Evolutionary conservation across 2,888 invertebrate genomes (phyloP), one percentile per base, ranked within the genome.

Genomic region (Drosophila longiperda): DNA sequence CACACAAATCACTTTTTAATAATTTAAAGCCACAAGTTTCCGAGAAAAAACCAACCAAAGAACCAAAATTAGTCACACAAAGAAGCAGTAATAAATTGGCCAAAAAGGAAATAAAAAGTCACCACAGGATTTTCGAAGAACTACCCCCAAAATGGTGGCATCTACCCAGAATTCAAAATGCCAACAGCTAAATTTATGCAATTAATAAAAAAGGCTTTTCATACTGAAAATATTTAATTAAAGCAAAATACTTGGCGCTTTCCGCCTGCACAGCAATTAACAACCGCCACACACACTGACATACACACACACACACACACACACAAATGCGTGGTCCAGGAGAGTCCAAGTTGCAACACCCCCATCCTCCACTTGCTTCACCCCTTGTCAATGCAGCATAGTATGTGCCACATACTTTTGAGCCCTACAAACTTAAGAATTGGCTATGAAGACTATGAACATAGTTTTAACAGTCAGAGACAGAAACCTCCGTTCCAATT

Each of bases 211-310:
- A 72, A 70, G 66, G 50, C 58, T 69, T 60, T 59, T 42, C 54
- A 64, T 69, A 63, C 80, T 73, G 59, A 67, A 74, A 67, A 73
- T 79, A 79, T 84, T 71, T 88, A 86, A 83, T 88, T 83, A 83
- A 83, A 83, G 71, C 78, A 65, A 72, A 83, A 82, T 84, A 63
- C 75, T 81, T 66, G 66, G 29, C 52, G 70, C 57, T n/a, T 77
- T 83, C 80, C 89, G 72, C 29, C 60, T 71, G 70, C 71, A 40
- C 66, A 69, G 64, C 87, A 84, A 87, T 89, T 87, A 84, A 73
- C 64, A 78, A 61, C 34, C 61, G 23, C 54, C 63, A 54, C 38
- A 73, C 48, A 65, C 68, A 17, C 36, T n/a, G n/a, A 2, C 36
- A 9, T 3, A 9, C 17, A 52, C 45, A 45, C 29, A 26, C 32